phyloP scores from a whole-genome alignment of 2,888 invertebrate genomes.

The Pachliopta kotzebuea region DNA sequence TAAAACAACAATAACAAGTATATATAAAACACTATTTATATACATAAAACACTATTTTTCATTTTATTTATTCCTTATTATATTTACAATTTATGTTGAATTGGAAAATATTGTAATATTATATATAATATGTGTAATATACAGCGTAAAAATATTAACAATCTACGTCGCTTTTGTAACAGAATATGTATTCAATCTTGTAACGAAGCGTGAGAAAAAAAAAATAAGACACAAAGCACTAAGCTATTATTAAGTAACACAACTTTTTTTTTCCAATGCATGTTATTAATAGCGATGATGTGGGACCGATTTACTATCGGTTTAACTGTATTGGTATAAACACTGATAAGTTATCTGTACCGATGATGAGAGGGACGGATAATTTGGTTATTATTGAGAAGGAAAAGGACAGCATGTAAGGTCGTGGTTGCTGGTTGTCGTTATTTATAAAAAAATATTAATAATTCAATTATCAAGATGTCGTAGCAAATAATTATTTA shows the following conservation, averaged over 20 bases:
- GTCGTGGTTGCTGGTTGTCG: constrained; percentile 13
- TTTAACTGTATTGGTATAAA: constrained; percentile 15
- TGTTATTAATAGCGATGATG: constrained; percentile 24
- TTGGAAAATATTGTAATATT: background rate
- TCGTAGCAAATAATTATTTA: background rate
- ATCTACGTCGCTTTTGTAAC: background rate
- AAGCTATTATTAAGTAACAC: background rate
- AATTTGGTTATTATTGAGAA: background rate
- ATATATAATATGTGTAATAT: background rate
- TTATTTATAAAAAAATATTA: constrained; percentile 14
- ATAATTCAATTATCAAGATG: background rate
- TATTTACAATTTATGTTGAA: background rate
- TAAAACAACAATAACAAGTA: background rate
- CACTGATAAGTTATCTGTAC: constrained; percentile 26
- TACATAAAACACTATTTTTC: no score
- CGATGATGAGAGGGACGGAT: constrained; percentile 15
- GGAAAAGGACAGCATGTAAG: constrained; percentile 10
- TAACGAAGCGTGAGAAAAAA: constrained; percentile 1
- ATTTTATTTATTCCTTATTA: background rate
- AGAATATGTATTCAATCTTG: background rate
- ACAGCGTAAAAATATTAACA: background rate
- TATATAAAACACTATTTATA: no score
- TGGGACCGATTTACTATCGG: constrained; percentile 20
- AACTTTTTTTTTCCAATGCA: background rate
- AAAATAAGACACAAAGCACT: background rate